These are phyloP conservation scores for Hypocryptadius cinnamomeus DNA, from an alignment of 2,113 vertebrate genomes.

Conservation along the genomic window DNA sequence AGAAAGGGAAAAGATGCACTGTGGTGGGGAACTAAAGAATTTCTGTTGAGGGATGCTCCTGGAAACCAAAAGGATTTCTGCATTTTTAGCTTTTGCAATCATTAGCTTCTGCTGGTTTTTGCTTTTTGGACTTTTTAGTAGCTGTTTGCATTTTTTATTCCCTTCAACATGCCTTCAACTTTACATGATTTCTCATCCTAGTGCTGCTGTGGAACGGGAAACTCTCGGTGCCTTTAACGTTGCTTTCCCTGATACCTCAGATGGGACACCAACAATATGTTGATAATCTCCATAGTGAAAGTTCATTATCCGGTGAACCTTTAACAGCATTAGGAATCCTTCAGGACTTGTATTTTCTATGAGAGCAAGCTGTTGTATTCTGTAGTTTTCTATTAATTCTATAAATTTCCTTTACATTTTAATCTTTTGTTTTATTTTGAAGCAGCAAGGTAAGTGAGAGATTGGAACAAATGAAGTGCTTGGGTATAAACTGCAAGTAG, in stretches of 20 bases:
- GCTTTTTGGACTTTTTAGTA: conserved; percentile 56
- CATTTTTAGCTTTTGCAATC: conserved; percentile 47
- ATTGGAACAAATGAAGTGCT: not conserved
- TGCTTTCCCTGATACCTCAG: conserved; percentile 37
- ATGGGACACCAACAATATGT: conserved; percentile 30
- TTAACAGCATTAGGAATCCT: conserved; percentile 42
- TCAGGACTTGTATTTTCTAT: conserved; percentile 55
- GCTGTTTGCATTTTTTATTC: not conserved
- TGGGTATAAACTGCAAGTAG: conserved; percentile 5
- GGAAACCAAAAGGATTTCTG: conserved; percentile 38
- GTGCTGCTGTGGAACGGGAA: conserved; percentile 34
- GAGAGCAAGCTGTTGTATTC: conserved; percentile 44
- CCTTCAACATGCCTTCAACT: conserved; percentile 46
- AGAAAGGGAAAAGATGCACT: not conserved
- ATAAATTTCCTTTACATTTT: conserved; percentile 33
- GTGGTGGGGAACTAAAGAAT: conserved; percentile 24
- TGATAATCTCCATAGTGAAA: conserved; percentile 55
- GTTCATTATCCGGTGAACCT: conserved; percentile 59
- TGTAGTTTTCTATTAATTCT: conserved; percentile 55
- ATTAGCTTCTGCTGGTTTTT: conserved; percentile 20
- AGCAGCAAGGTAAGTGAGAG: conserved; percentile 71
- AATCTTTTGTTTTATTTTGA: conserved; percentile 57
- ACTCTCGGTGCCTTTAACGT: conserved; percentile 29
- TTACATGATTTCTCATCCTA: not conserved
- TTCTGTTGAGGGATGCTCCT: conserved; percentile 17